phyloP scores from a whole-genome alignment of 35 echinoderm and acorn worm genomes.

The Chiridota heheva region DNA sequence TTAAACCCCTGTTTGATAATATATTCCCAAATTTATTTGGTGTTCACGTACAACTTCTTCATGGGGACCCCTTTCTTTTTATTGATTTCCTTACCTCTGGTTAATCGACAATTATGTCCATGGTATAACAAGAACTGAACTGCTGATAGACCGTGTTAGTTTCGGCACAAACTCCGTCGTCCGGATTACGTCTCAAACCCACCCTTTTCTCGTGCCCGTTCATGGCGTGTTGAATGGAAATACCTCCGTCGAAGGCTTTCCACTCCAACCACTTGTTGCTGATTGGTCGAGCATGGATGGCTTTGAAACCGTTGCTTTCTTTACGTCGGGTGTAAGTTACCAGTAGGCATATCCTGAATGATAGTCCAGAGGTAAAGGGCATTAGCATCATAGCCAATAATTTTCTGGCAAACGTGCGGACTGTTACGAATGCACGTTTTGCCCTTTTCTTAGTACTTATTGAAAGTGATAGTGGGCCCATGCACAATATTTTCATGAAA shows the following conservation, averaged over 20 bases:
- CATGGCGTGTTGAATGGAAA: neutral
- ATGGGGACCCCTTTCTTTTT: neutral
- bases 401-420: slow-evolving; percentile 18
- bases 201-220: neutral
- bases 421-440: neutral
- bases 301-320: neutral
- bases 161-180: neutral
- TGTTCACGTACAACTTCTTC: neutral
- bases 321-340: neutral
- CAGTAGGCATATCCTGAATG: slow-evolving; percentile 15
- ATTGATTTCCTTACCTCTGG: too few relatives aligned
- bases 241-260: neutral
- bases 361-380: slow-evolving; percentile 20
- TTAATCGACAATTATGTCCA: neutral
- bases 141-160: neutral
- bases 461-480: slow-evolving; percentile 18
- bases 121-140: neutral
- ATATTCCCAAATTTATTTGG: neutral
- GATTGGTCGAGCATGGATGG: neutral
- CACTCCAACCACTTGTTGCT: slow-evolving; percentile 11
- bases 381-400: slow-evolving; percentile 19
- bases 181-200: neutral
- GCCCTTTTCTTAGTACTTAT: slow-evolving; percentile 4
- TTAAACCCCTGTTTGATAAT: neutral
- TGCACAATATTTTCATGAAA: slow-evolving; percentile 4